A percentile compares a stretch with the other conserved stretches of the same genome.
Conservation (phyloP, 30 jellyfish, hydroid and myxozoan genomes). For the Aurelia sp. region DNA sequence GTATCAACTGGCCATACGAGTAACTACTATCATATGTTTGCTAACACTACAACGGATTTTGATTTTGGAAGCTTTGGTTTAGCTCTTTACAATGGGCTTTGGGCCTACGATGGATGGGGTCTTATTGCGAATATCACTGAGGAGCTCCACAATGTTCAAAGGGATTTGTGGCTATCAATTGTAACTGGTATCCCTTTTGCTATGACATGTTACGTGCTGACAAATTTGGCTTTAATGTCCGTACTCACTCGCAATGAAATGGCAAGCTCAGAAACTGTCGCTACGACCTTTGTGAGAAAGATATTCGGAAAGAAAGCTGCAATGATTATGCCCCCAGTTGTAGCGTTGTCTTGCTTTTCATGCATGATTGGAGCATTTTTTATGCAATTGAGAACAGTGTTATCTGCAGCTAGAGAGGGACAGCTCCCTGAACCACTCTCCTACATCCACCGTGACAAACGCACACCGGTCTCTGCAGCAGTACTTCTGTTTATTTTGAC, state of each 20-base stretch:
- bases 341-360: slow-evolving; percentile 58
- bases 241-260: slow-evolving; percentile 54
- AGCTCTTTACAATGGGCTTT: slow-evolving; percentile 62
- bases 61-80: slow-evolving; percentile 18
- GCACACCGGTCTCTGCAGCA: slow-evolving; percentile 71
- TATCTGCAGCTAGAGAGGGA: slow-evolving; percentile 82
- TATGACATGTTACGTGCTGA: slow-evolving; percentile 23
- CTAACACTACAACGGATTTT: neutral
- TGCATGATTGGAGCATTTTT: slow-evolving; percentile 33
- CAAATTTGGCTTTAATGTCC: slow-evolving; percentile 45
- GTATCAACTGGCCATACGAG: slow-evolving; percentile 30
- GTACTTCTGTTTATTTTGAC: slow-evolving; percentile 16
- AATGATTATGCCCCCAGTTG: slow-evolving; percentile 37
- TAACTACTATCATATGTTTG: slow-evolving; percentile 28
- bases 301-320: slow-evolving; percentile 45
- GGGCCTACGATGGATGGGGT: slow-evolving; percentile 88
- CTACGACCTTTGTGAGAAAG: slow-evolving; percentile 43
- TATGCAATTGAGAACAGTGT: slow-evolving; percentile 17
- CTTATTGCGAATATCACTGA: slow-evolving; percentile 29
- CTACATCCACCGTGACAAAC: slow-evolving; percentile 48
- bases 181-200: slow-evolving; percentile 66
- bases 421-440: slow-evolving; percentile 70
- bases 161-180: slow-evolving; percentile 45
- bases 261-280: slow-evolving; percentile 58
- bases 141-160: slow-evolving; percentile 45